phyloP scores from a whole-genome alignment of 1,140 invertebrate genomes.

The Manduca sexta region DNA sequence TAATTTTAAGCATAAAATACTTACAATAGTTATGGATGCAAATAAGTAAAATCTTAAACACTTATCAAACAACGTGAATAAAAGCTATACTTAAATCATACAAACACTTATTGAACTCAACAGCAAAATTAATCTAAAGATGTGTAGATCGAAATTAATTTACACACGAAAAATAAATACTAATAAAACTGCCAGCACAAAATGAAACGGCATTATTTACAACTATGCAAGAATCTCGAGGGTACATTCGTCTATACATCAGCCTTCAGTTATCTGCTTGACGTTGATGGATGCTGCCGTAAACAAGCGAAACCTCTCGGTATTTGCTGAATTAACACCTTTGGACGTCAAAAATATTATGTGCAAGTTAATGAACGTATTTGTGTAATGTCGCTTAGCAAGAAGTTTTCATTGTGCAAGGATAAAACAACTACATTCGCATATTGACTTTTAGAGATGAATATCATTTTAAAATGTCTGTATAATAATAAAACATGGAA shows the following conservation, averaged over 20 bases:
- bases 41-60: too few species aligned
- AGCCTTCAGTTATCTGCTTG: slow-evolving; percentile 17
- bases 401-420: background rate
- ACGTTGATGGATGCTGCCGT: slow-evolving; percentile 21
- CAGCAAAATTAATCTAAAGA: too few species aligned
- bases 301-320: slow-evolving; percentile 17
- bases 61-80: too few species aligned
- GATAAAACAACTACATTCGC: too few species aligned
- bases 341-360: background rate
- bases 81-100: too few species aligned
- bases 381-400: background rate
- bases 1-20: too few species aligned
- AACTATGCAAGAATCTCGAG: background rate
- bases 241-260: slow-evolving; percentile 18
- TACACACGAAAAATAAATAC: background rate
- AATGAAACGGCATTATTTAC: background rate
- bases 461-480: too few species aligned
- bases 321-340: slow-evolving; percentile 19
- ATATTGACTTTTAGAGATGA: too few species aligned
- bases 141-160: background rate
- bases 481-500: too few species aligned
- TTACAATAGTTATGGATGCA: too few species aligned
- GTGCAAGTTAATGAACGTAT: background rate
- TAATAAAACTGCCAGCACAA: background rate
- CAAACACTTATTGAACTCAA: too few species aligned